Evolutionary conservation across 1,140 invertebrate species (phyloP).

Genomic region (Tetragonula clypearis): DNA sequence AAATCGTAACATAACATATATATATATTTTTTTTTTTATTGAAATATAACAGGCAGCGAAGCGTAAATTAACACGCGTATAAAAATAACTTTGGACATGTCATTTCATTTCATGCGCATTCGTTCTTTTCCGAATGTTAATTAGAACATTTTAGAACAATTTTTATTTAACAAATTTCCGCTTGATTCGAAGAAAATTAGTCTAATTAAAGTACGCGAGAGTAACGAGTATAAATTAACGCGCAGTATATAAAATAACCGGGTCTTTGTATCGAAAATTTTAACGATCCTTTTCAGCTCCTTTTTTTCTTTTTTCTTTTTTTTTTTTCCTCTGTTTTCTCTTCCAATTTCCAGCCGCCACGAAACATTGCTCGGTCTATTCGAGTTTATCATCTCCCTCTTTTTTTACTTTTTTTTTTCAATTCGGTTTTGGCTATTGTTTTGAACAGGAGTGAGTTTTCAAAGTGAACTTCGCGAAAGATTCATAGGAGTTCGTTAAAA

Average conservation of each 20-base stretch:
- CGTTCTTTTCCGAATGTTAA: not conserved
- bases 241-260: not conserved
- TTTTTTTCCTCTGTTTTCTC: not conserved
- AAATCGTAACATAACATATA: not conserved
- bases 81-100: not conserved
- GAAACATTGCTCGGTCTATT: not conserved
- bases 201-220: not conserved
- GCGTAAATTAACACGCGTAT: not conserved
- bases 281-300: not conserved
- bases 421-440: conserved; percentile 7
- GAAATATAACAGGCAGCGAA: not conserved
- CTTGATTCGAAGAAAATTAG: not conserved
- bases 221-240: not conserved
- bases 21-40: no score
- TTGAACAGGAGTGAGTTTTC: not conserved
- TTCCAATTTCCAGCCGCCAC: conserved; percentile 9
- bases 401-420: not conserved
- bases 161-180: not conserved
- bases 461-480: not conserved
- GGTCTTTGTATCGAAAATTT: not conserved
- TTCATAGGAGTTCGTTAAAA: conserved; percentile 11
- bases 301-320: not conserved
- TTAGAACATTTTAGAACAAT: not conserved
- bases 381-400: not conserved
- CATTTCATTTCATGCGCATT: not conserved